These are phyloP conservation scores for Holcopasites calliopsidis DNA, from an alignment of 1,140 invertebrate species.

Conservation along the genomic window DNA sequence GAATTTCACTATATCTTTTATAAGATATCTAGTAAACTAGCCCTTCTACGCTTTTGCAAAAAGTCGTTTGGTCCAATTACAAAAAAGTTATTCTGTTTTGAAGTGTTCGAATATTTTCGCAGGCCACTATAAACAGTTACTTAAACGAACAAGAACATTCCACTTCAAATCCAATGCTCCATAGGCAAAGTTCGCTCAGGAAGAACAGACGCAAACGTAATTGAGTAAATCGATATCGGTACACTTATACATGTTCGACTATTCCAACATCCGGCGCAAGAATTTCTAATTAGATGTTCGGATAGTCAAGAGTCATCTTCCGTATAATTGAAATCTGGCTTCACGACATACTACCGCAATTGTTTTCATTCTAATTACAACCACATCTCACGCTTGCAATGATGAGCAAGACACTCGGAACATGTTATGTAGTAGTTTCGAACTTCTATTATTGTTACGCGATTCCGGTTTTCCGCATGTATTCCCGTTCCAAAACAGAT, in stretches of 20 bases:
- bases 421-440: not conserved
- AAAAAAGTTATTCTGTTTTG: too few relatives aligned
- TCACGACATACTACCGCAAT: not conserved
- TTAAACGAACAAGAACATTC: too few relatives aligned
- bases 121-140: too few relatives aligned
- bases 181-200: not conserved
- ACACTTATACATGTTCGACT: not conserved
- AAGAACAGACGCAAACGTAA: not conserved
- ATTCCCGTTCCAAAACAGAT: not conserved
- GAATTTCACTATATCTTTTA: too few relatives aligned
- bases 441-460: not conserved
- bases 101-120: too few relatives aligned
- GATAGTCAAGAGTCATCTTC: not conserved
- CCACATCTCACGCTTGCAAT: not conserved
- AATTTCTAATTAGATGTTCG: constrained; percentile 3
- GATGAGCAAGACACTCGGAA: not conserved
- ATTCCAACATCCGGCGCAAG: not conserved
- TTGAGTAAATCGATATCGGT: not conserved
- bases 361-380: constrained; percentile 11
- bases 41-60: too few relatives aligned
- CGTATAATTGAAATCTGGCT: constrained; percentile 6
- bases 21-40: too few relatives aligned
- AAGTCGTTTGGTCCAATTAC: too few relatives aligned
- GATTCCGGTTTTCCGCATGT: not conserved
- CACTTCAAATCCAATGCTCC: too few relatives aligned